phyloP scores from a whole-genome alignment of 2,888 invertebrate genomes.

The Brachyopa scutellaris region DNA sequence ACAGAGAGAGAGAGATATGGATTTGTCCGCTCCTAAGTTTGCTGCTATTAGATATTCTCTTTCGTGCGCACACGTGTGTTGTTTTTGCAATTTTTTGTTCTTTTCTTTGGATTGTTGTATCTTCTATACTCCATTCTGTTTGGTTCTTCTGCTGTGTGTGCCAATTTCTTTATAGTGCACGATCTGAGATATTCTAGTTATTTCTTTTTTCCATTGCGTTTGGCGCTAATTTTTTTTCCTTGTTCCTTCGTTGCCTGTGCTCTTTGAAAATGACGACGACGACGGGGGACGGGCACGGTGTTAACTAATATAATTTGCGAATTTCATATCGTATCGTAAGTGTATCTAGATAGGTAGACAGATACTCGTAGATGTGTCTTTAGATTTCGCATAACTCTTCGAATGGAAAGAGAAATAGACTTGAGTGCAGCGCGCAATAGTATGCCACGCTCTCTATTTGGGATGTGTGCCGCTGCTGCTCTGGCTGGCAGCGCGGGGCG shows the following conservation, averaged over 20 bases:
- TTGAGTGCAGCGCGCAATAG: slow-evolving; percentile 46
- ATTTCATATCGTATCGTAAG: slow-evolving; percentile 49
- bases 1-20: slow-evolving; percentile 15
- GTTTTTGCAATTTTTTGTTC: slow-evolving; percentile 36
- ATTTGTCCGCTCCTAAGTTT: slow-evolving; percentile 6
- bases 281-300: slow-evolving; percentile 16
- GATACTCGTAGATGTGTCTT: neutral
- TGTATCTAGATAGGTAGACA: slow-evolving; percentile 43
- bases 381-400: slow-evolving; percentile 29
- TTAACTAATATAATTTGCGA: slow-evolving; percentile 50
- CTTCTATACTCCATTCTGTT: slow-evolving; percentile 20
- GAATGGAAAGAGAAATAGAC: slow-evolving; percentile 55
- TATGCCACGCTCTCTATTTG: slow-evolving; percentile 50
- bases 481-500: neutral
- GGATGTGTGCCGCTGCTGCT: slow-evolving; percentile 31
- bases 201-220: slow-evolving; percentile 60
- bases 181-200: slow-evolving; percentile 49
- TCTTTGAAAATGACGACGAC: slow-evolving; percentile 7
- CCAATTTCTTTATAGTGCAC: slow-evolving; percentile 63
- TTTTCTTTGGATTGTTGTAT: slow-evolving; percentile 15
- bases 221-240: slow-evolving; percentile 57
- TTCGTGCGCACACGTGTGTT: slow-evolving; percentile 60
- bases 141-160: slow-evolving; percentile 49
- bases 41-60: slow-evolving; percentile 40
- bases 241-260: slow-evolving; percentile 1